A percentile compares a stretch with the other conserved stretches of the same genome.
phyloP scores from a whole-genome alignment of 35 echinoderm and acorn worm species.

The Apostichopus japonicus region DNA sequence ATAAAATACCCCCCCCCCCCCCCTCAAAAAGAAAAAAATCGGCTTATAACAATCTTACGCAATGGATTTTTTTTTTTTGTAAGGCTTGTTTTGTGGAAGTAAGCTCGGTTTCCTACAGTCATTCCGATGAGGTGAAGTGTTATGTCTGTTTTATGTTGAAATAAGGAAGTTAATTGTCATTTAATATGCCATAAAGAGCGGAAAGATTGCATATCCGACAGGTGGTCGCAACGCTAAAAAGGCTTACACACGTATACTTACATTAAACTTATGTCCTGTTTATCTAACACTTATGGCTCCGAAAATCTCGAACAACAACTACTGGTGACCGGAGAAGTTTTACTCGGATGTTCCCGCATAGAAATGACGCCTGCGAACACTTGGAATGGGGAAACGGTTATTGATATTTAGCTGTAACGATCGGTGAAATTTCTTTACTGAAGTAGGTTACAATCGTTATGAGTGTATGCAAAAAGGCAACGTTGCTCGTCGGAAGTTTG shows the following conservation, averaged over 20 bases:
- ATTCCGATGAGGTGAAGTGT: constrained; percentile 36
- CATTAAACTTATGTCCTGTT: constrained; percentile 46
- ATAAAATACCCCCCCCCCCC: too few relatives aligned
- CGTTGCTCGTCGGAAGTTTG: not conserved
- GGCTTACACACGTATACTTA: not conserved
- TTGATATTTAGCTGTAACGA: constrained; percentile 45
- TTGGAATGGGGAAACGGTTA: constrained; percentile 36
- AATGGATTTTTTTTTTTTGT: not conserved
- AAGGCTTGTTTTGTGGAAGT: not conserved
- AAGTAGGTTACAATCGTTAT: constrained; percentile 2
- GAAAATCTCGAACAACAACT: constrained; percentile 21
- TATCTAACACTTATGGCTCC: constrained; percentile 43
- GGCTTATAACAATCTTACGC: not conserved
- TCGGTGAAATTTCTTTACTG: constrained; percentile 2
- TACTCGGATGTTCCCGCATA: constrained; percentile 31
- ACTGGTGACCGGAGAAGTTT: not conserved
- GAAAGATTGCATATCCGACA: constrained; percentile 39
- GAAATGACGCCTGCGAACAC: constrained; percentile 39
- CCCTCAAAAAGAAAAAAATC: too few relatives aligned
- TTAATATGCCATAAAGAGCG: constrained; percentile 40
- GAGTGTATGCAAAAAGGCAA: not conserved
- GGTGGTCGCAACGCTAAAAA: constrained; percentile 34
- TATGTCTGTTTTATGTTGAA: constrained; percentile 51
- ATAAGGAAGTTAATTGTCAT: constrained; percentile 47
- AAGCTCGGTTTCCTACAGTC: constrained; percentile 1